Conservation (phyloP, 2,113 vertebrate genomes). For the Aphyosemion australe region DNA sequence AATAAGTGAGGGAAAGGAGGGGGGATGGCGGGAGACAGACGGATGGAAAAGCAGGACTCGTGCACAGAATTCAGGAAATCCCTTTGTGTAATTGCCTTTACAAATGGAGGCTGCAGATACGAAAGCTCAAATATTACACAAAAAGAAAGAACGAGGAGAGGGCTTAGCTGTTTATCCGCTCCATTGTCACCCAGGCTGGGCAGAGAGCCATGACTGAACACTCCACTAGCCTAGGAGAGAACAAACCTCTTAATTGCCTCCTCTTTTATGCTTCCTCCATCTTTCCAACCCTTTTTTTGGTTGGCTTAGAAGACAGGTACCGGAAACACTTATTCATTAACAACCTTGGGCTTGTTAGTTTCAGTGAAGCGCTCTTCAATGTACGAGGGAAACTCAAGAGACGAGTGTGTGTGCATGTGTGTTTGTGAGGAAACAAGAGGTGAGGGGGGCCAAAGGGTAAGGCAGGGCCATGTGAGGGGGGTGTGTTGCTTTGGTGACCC, state of each 20-base stretch:
- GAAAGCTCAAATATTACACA: constrained; percentile 3
- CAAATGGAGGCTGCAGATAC: constrained; percentile 2
- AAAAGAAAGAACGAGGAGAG: constrained; percentile 9
- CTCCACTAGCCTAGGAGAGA: constrained; percentile 30
- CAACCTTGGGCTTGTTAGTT: constrained; percentile 60
- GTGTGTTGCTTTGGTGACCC: constrained; percentile 49
- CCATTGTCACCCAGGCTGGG: constrained; percentile 51
- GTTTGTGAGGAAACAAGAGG: constrained; percentile 35
- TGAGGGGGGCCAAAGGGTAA: constrained; percentile 54
- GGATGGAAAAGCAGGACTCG: constrained; percentile 49
- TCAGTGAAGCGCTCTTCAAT: constrained; percentile 48
- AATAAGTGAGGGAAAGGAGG: constrained; percentile 29
- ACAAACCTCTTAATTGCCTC: constrained; percentile 44
- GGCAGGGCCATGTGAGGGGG: constrained; percentile 38
- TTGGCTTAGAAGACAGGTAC: constrained; percentile 54
- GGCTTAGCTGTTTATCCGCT: constrained; percentile 16
- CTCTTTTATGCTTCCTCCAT: constrained; percentile 23
- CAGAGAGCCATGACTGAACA: constrained; percentile 50
- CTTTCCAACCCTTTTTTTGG: constrained; percentile 9
- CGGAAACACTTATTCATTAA: constrained; percentile 69
- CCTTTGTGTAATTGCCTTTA: constrained; percentile 10
- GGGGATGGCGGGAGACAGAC: not conserved
- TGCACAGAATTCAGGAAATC: constrained; percentile 34
- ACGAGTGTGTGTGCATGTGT: constrained; percentile 24
- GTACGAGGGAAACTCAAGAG: constrained; percentile 34